These are phyloP conservation scores for Cheilosia soror DNA, from an alignment of 2,888 invertebrate genomes.

Conservation along the genomic window DNA sequence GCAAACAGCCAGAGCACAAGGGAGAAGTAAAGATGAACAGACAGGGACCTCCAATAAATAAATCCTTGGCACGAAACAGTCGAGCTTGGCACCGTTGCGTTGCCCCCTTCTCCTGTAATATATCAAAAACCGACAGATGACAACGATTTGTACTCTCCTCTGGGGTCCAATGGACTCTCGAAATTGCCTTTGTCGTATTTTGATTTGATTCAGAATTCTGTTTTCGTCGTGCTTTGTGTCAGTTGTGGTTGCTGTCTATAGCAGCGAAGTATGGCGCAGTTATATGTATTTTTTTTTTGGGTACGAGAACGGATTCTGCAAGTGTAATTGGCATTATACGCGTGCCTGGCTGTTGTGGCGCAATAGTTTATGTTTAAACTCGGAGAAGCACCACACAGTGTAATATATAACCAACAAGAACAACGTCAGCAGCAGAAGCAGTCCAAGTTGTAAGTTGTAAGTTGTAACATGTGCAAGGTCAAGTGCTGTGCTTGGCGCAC, in stretches of 20 bases:
- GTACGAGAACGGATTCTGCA: slow-evolving; percentile 24
- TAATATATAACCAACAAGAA: slow-evolving; percentile 3
- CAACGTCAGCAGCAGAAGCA: slow-evolving; percentile 42
- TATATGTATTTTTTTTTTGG: not conserved
- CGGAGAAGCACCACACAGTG: slow-evolving; percentile 7
- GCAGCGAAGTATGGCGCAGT: not conserved
- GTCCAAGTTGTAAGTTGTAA: slow-evolving; percentile 16
- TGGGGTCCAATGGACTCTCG: slow-evolving; percentile 26
- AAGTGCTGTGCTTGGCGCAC: slow-evolving; percentile 56
- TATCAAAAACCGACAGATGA: slow-evolving; percentile 55
- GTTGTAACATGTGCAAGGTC: slow-evolving; percentile 59
- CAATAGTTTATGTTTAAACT: slow-evolving; percentile 15
- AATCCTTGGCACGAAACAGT: slow-evolving; percentile 46
- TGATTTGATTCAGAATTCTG: slow-evolving; percentile 13
- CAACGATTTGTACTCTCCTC: slow-evolving; percentile 39
- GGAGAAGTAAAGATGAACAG: not conserved
- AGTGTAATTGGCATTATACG: slow-evolving; percentile 57
- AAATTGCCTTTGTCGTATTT: slow-evolving; percentile 11
- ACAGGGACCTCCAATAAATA: slow-evolving; percentile 38
- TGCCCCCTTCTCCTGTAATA: not conserved
- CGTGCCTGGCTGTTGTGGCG: slow-evolving; percentile 40
- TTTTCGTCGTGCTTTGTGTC: slow-evolving; percentile 33
- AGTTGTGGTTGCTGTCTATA: not conserved
- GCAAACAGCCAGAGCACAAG: slow-evolving; percentile 17
- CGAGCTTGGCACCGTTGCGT: slow-evolving; percentile 1